Evolutionary conservation across 2,888 invertebrate genomes (phyloP).

Genomic region (Andricus quercusramuli): DNA sequence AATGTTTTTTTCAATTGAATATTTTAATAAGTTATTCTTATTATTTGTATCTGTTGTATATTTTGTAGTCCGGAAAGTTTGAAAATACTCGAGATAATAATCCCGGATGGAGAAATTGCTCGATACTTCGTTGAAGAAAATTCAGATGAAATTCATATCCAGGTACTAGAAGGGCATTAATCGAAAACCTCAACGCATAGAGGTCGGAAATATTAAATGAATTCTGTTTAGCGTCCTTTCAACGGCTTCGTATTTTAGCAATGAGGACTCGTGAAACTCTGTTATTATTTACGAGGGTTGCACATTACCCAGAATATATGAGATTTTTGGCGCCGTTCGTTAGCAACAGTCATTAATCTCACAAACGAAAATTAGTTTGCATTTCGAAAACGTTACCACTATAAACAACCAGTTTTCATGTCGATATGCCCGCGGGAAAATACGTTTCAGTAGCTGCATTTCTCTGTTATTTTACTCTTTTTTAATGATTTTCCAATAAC

Average conservation of each 20-base stretch:
- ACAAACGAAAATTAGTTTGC: constrained; percentile 70
- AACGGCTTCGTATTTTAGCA: constrained; percentile 57
- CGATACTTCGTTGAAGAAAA: not conserved
- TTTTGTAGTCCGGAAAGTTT: not conserved
- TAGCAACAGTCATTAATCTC: constrained; percentile 69
- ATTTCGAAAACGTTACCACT: constrained; percentile 64
- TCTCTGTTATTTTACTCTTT: not conserved
- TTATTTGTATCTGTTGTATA: not conserved
- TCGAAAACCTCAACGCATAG: constrained; percentile 49
- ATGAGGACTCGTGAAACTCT: constrained; percentile 56
- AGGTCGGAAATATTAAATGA: constrained; percentile 64
- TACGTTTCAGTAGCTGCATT: constrained; percentile 5
- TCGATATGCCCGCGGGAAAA: not conserved
- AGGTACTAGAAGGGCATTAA: constrained; percentile 48
- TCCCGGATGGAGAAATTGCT: not conserved
- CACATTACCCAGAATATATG: constrained; percentile 72
- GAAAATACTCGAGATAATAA: not conserved
- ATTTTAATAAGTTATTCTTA: not conserved
- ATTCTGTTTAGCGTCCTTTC: constrained; percentile 65
- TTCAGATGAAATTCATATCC: not conserved
- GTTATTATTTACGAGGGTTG: constrained; percentile 72
- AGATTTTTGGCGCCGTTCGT: constrained; percentile 67
- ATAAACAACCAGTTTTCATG: not conserved
- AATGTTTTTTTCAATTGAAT: not conserved
- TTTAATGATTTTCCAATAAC: not conserved